These are phyloP conservation scores for Eupithecia tripunctaria DNA, from an alignment of 2,888 invertebrate species.

Conservation along the genomic window DNA sequence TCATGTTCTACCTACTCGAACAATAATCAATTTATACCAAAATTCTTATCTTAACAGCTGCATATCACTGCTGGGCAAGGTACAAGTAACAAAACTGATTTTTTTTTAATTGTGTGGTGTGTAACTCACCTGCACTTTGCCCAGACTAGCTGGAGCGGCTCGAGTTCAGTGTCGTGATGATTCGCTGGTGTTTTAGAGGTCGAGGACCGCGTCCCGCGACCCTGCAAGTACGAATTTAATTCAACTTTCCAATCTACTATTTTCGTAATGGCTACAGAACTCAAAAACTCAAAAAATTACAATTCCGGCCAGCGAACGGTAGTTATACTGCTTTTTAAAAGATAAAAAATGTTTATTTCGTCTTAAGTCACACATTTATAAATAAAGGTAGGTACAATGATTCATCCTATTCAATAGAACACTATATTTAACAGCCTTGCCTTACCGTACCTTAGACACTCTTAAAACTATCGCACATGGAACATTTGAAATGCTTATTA, in stretches of 20 bases:
- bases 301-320: background rate
- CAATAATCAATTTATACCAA: background rate
- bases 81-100: background rate
- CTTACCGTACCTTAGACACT: too few relatives aligned
- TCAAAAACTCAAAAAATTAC: background rate
- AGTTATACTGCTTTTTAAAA: too few relatives aligned
- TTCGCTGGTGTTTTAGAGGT: conserved; percentile 72
- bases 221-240: conserved; percentile 49
- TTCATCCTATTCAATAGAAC: background rate
- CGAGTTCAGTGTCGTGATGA: conserved; percentile 75
- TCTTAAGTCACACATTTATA: too few relatives aligned
- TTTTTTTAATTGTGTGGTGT: conserved; percentile 1
- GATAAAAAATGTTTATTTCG: too few relatives aligned
- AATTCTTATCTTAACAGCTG: background rate
- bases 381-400: too few relatives aligned
- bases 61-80: background rate
- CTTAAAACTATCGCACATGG: too few relatives aligned
- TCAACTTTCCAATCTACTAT: background rate
- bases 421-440: background rate
- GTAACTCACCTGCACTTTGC: conserved; percentile 90
- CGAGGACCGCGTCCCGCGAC: conserved; percentile 76
- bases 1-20: background rate
- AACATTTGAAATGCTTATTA: background rate
- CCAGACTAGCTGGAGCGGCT: conserved; percentile 97
- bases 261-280: background rate